Base-by-base conservation (phyloP, 2,888 invertebrate species). In the Masnerella sp. region DNA sequence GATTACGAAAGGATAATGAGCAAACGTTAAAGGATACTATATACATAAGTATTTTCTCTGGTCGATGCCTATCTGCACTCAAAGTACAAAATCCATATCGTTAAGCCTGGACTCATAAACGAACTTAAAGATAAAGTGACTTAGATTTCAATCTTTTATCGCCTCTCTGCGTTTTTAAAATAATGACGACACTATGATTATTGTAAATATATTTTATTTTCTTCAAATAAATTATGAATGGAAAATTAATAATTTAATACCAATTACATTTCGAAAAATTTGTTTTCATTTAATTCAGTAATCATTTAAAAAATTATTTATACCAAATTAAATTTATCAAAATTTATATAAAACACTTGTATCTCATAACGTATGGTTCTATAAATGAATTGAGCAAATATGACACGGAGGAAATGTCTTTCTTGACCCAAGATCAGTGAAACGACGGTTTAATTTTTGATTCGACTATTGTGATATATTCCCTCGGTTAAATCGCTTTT, bases 1-100 rank as follows among this genome's bases (percentile, higher is more conserved):
- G 47, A 67, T 65, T 72, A 61, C 51, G 36, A 42, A 54, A 67
- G 54, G 67, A 72, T 72, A 72, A 72, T 61, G 67, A 67, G 54
- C 34, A 43, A 61, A 72, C 52, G 42, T 72, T 67, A 65, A 72
- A 67, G 52, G 54, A 67, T 72, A 42, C 64, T 61, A 72, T 67
- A 72, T 72, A 54, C 72, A 61, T 67, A 67, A 72, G 72, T 67
- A 45, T 65, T 54, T 72, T 51, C 32, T 11, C 2, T 47, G 52
- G 9, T 32, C 52, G 71, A 59, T 65, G 34, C 22, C n/a, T 71
- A 72, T 65, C 54, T 69, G 14, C 17, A 20, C 52, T 43, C 17
- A 18, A 65, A 59, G 59, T 62, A 43, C 45, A 68, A 68, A 58
- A 68, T 62, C 47, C 43, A 58, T 71, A 62, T 70, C 51, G 49